Evolutionary conservation across 2,797 vertebrate genomes (phyloP).

Genomic region (Mus minutoides): DNA sequence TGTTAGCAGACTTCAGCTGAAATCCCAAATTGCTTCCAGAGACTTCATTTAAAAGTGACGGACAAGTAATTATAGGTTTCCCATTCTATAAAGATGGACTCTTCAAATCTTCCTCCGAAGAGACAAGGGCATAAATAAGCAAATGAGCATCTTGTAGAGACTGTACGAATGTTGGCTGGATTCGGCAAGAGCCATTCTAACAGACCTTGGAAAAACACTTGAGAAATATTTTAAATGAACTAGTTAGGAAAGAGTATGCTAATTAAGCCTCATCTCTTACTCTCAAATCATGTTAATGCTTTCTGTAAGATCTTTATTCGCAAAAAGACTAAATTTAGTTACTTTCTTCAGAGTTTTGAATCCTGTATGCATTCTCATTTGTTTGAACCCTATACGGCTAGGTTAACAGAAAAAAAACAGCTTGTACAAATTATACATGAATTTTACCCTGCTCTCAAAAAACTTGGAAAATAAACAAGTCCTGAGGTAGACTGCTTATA

Average conservation of each 20-base stretch:
- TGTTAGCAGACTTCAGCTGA: not conserved
- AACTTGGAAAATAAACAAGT: slow-evolving; percentile 15
- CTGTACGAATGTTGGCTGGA: not conserved
- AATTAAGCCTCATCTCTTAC: slow-evolving; percentile 65
- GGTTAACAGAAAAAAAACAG: not conserved
- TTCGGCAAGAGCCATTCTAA: not conserved
- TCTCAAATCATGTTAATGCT: slow-evolving; percentile 60
- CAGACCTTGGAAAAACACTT: slow-evolving; percentile 44
- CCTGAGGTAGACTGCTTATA: not conserved
- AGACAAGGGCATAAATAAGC: slow-evolving; percentile 56
- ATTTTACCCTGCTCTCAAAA: slow-evolving; percentile 30
- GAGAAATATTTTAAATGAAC: slow-evolving; percentile 68
- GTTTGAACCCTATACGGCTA: slow-evolving; percentile 6
- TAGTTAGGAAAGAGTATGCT: slow-evolving; percentile 62
- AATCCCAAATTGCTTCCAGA: slow-evolving; percentile 64
- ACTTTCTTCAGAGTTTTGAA: slow-evolving; percentile 42
- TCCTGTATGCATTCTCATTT: slow-evolving; percentile 21
- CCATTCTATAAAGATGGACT: slow-evolving; percentile 40
- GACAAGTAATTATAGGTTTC: slow-evolving; percentile 54
- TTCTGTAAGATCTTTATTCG: slow-evolving; percentile 45
- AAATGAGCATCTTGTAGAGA: slow-evolving; percentile 42
- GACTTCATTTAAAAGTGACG: slow-evolving; percentile 65
- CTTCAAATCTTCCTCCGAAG: slow-evolving; percentile 58
- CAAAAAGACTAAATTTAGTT: slow-evolving; percentile 61
- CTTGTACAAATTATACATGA: not conserved